phyloP scores from a whole-genome alignment of 2,888 invertebrate genomes.

The Sphinx pinastri region DNA sequence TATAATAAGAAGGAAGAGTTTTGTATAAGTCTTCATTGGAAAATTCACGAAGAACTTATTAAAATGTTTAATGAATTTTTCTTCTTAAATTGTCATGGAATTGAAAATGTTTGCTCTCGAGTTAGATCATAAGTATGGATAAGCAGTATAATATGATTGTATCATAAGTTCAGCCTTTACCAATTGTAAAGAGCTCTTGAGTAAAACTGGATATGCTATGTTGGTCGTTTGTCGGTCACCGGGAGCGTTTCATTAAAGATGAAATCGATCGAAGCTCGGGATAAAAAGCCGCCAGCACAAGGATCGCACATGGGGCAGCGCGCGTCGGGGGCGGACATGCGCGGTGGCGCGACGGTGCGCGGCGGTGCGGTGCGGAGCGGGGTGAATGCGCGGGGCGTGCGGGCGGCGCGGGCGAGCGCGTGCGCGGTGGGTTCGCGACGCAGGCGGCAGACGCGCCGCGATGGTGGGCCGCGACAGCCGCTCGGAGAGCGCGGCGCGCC shows the following conservation, averaged over 20 bases:
- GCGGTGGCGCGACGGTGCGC: conserved; percentile 37
- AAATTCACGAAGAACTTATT: no score
- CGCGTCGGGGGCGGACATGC: conserved; percentile 52
- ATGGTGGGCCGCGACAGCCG: conserved; percentile 85
- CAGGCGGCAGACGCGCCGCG: conserved; percentile 81
- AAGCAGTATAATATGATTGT: no score
- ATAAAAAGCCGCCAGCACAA: conserved; percentile 40
- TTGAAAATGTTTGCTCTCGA: no score
- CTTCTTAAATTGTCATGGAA: no score
- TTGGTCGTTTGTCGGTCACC: conserved; percentile 13
- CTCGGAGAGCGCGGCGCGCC: conserved; percentile 84
- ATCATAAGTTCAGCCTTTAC: background rate
- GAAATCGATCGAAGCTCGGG: conserved; percentile 57
- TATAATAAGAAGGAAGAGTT: no score
- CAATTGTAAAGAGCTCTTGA: background rate
- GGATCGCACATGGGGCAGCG: conserved; percentile 39
- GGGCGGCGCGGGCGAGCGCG: conserved; percentile 47
- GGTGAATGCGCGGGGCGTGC: conserved; percentile 79
- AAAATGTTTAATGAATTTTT: no score
- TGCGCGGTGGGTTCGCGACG: conserved; percentile 59
- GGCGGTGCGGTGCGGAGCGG: conserved; percentile 59
- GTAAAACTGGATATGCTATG: background rate
- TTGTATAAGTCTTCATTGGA: no score
- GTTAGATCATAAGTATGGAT: no score
- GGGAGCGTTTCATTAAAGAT: conserved; percentile 44